Percentiles rank a stretch among this genome's conserved stretches.
Evolutionary conservation across 2,888 invertebrate species (phyloP).

Genomic region (Helobdella robusta): DNA sequence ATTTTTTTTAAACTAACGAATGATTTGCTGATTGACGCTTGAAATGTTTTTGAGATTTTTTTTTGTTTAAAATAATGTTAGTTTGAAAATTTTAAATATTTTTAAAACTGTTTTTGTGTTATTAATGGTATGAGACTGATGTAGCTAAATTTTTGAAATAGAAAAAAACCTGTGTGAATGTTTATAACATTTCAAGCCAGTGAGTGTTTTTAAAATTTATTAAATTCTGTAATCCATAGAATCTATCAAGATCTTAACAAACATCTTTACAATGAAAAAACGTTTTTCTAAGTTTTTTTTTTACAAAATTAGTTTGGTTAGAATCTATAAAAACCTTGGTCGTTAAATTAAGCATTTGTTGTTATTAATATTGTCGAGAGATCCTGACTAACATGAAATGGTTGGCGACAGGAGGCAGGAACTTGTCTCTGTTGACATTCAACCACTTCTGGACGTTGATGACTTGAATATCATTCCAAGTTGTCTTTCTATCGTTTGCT

Average conservation of each 20-base stretch:
- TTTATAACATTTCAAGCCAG: no score
- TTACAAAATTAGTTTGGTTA: not conserved
- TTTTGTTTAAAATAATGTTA: not conserved
- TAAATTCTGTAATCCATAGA: no score
- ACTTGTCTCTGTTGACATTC: conserved; percentile 4
- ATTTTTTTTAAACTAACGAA: not conserved
- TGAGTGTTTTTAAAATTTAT: no score
- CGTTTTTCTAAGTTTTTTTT: not conserved
- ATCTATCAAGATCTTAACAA: no score
- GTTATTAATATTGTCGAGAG: not conserved
- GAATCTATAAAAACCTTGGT: not conserved
- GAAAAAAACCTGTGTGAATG: no score
- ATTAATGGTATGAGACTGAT: not conserved
- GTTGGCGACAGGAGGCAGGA: conserved; percentile 25
- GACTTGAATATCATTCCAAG: no score
- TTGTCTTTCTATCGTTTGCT: no score
- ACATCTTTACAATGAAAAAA: not conserved
- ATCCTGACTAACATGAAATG: conserved; percentile 23
- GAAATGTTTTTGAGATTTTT: not conserved
- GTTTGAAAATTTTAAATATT: not conserved
- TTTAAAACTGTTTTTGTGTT: not conserved
- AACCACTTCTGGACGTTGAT: conserved; percentile 23
- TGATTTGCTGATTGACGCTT: not conserved
- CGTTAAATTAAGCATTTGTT: not conserved
- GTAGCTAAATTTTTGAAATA: no score